A percentile compares a stretch with the other conserved stretches of the same genome.
Evolutionary conservation across 2,113 vertebrate species (phyloP).

Genomic region (Tragulus kanchil): DNA sequence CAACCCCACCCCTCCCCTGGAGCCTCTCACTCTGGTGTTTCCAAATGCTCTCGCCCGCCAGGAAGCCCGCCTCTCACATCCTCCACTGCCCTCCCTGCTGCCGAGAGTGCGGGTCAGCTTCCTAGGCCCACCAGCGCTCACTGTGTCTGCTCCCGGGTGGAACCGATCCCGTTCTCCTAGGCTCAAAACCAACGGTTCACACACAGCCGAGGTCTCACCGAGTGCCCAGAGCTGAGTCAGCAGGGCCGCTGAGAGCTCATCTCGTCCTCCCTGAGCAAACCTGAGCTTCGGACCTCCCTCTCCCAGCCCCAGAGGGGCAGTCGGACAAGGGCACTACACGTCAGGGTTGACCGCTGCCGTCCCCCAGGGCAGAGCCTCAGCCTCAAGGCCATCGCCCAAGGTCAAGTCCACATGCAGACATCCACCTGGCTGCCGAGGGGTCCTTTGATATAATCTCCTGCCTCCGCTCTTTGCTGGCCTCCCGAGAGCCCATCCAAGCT

Average conservation of each 20-base stretch:
- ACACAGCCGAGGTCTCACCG: neutral
- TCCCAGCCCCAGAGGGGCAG: neutral
- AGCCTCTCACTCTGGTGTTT: neutral
- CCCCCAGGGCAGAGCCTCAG: neutral
- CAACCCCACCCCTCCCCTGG: neutral
- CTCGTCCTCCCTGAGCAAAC: neutral
- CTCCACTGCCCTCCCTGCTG: accelerated
- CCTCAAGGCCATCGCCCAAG: neutral
- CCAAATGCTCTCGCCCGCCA: neutral
- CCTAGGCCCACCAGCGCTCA: accelerated
- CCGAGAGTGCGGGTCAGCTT: neutral
- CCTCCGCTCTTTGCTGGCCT: neutral
- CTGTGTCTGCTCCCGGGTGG: neutral
- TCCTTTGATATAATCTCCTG: neutral
- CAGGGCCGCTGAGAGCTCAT: neutral
- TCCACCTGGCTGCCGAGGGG: neutral
- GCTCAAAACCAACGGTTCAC: neutral
- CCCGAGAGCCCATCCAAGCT: neutral
- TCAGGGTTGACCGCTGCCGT: neutral
- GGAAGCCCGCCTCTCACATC: neutral
- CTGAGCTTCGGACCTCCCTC: neutral
- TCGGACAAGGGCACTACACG: accelerated
- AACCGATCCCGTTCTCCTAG: accelerated
- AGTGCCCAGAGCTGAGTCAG: too few species aligned
- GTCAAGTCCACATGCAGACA: neutral